Evolutionary conservation across 2,888 invertebrate genomes (phyloP).

Genomic region (Lasioglossum calceatum): DNA sequence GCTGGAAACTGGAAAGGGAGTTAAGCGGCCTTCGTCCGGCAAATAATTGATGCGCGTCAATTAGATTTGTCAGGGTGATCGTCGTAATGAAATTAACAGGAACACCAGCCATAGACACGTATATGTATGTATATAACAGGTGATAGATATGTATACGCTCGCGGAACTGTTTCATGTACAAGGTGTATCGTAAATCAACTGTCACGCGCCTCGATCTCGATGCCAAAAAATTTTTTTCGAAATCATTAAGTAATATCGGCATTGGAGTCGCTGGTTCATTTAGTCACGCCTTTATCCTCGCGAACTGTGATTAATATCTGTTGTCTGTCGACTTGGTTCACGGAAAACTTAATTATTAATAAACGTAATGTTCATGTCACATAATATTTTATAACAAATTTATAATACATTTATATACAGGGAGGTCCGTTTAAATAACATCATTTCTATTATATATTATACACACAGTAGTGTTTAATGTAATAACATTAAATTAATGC

Average conservation of each 20-base stretch:
- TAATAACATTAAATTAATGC: no score
- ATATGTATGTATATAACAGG: slow-evolving; percentile 43
- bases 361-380: not conserved
- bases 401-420: not conserved
- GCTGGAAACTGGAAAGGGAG: slow-evolving; percentile 62
- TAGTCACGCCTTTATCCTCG: not conserved
- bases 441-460: no score
- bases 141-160: slow-evolving; percentile 37
- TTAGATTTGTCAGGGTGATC: slow-evolving; percentile 81
- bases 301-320: not conserved
- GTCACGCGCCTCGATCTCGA: not conserved
- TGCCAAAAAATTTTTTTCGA: not conserved
- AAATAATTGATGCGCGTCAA: slow-evolving; percentile 81
- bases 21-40: slow-evolving; percentile 74
- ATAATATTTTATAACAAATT: not conserved
- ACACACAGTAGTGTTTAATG: no score
- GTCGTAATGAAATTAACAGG: slow-evolving; percentile 77
- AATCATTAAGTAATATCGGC: not conserved
- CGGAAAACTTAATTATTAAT: not conserved
- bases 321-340: not conserved
- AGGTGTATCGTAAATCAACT: slow-evolving; percentile 38
- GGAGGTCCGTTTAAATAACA: no score
- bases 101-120: slow-evolving; percentile 61
- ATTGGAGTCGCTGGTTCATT: not conserved
- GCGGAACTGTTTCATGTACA: slow-evolving; percentile 33